A percentile compares a stretch with the other conserved stretches of the same genome.
Conservation (phyloP, 2,113 vertebrate genomes). For the Dascyllus trimaculatus region DNA sequence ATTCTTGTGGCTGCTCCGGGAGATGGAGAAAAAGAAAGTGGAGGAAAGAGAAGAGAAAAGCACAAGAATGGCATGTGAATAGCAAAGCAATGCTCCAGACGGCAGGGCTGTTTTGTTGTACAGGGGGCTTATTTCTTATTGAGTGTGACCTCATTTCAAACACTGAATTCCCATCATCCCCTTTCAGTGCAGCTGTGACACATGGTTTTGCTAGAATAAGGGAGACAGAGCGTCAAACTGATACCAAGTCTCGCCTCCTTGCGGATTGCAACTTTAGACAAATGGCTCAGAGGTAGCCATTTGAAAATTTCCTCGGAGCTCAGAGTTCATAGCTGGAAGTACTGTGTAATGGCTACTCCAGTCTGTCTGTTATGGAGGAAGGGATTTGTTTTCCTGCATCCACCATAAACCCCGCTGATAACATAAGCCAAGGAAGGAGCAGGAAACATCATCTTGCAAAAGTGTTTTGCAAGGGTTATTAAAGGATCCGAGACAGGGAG, state of each 20-base stretch:
- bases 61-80: slow-evolving; percentile 53
- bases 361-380: slow-evolving; percentile 35
- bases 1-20: slow-evolving; percentile 35
- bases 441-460: slow-evolving; percentile 54
- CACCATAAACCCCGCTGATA: slow-evolving; percentile 49
- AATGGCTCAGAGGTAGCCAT: slow-evolving; percentile 15
- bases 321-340: slow-evolving; percentile 25
- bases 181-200: slow-evolving; percentile 56
- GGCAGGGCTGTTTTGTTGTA: slow-evolving; percentile 44
- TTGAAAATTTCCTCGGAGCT: slow-evolving; percentile 44
- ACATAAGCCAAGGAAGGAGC: slow-evolving; percentile 44
- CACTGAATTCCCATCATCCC: slow-evolving; percentile 54
- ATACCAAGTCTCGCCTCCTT: slow-evolving; percentile 19
- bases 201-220: slow-evolving; percentile 32
- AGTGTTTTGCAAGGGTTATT: slow-evolving; percentile 39
- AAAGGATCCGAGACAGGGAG: slow-evolving; percentile 34
- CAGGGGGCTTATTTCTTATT: slow-evolving; percentile 51
- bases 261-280: slow-evolving; percentile 5
- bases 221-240: slow-evolving; percentile 22
- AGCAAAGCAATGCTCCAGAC: slow-evolving; percentile 40
- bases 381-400: slow-evolving; percentile 59
- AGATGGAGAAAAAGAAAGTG: neutral
- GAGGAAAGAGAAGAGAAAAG: neutral
- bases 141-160: slow-evolving; percentile 72
- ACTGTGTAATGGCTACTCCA: slow-evolving; percentile 35